Evolutionary conservation across 2,888 invertebrate species (phyloP), one percentile per base, ranked within the genome.

Genomic region (Chymomyza caudatula): DNA sequence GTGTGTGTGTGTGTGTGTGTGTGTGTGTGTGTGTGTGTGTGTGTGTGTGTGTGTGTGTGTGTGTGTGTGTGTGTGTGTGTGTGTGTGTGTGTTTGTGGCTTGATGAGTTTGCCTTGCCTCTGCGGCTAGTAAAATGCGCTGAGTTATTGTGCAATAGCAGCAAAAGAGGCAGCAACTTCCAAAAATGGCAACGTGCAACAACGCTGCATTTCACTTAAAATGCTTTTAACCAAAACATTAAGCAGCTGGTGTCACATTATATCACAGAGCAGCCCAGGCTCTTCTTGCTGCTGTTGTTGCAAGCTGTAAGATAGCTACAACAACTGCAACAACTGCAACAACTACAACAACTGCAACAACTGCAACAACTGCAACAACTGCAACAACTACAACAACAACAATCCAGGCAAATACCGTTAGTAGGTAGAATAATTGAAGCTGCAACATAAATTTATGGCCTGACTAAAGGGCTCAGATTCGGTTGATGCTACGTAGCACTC

Each of bases 221-320:
- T 77, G 80, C 80, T 81, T 81, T 81, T 85, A 81, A 85, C 85
- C 80, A 85, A 85, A 85, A 85, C 85, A 85, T 82, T 85, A 85
- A 85, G 79, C 80, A 81, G 80, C 80, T 85, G 80, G 85, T 85
- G 85, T 82, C 82, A 84, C 79, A 81, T 81, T 80, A 84, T 78
- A 77, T 81, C 84, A 84, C 69, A 67, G 62, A 65, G 65, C 58
- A 71, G 66, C 66, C 66, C 29, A 29, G 29, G 29, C 64, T 65
- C 67, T 47, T 56, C 47, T 53, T 57, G 19, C 23, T 42, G 54
- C 29, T 64, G 44, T 25, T 55, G n/a, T 61, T 25, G 23, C 37
- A 60, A 42, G 20, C n/a, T n/a, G n/a, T 19, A 37, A 29, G 54
- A 59, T n/a, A 47, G 15, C 49, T 8, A 22, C 54, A 23, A 66